Evolutionary conservation across 2,113 vertebrate species (phyloP), one percentile per base, ranked within the genome.

Genomic region (Odobenus rosmarus): DNA sequence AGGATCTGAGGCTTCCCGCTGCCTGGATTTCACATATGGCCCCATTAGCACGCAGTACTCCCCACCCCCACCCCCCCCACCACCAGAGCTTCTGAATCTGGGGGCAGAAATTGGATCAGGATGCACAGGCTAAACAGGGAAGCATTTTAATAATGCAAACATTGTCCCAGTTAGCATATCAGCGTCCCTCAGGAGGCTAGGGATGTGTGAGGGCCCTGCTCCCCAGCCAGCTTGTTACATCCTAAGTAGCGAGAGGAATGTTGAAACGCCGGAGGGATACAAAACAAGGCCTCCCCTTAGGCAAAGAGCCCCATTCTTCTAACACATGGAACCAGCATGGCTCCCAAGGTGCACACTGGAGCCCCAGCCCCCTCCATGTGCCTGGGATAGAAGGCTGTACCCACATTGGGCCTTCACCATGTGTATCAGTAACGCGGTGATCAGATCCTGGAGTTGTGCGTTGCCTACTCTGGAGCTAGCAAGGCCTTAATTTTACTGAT

Each of bases 31-130:
- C 89, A 86, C 93, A 86, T 49, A 36, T 7, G 93, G 95, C 49
- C 88, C 72, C 55, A 82, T 97, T 90, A 67, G 88, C 59, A 55
- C 90, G 85, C 93, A 67, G 88, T 7, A n/a, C 16, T 0, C 71
- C 93, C 46, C 81, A 64, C 7, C 0, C 39, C 42, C 62, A n/a
- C 61, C 82, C 85, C 39, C 39, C 39, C 39, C 39, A 39, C 39
- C 51, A 15, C 51, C 33, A 3, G n/a, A 71, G 67, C 16, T 19
- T 96, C 91, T 89, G 83, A 87, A 91, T 74, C 28, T 86, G 76
- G 31, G n/a, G 39, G 6, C 16, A 28, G 10, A 21, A 74, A 62
- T 12, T 59, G 46, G 82, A 67, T 69, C 79, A 39, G 62, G n/a
- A 86, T 49, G 49, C 72, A 74, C 49, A 93, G 57, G 64, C 88